Conservation (phyloP, 1,140 invertebrate genomes). For the Pinna nobilis region DNA sequence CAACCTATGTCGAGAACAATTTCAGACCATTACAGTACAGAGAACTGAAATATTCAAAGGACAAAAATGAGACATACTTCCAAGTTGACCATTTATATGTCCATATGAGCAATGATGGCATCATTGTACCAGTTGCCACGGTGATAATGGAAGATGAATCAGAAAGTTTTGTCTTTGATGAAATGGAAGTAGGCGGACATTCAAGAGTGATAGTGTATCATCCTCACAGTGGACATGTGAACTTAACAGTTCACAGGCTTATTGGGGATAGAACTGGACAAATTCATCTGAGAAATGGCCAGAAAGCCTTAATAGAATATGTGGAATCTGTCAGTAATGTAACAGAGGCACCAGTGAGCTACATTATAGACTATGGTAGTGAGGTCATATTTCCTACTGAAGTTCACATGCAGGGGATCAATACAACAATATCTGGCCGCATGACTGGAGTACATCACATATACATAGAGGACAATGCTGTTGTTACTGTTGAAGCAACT, state of each 20-base stretch:
- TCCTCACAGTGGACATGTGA: conserved; percentile 30
- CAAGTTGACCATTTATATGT: conserved; percentile 62
- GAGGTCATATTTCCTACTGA: conserved; percentile 64
- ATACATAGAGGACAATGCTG: conserved; percentile 55
- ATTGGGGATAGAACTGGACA: conserved; percentile 63
- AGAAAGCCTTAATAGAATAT: conserved; percentile 54
- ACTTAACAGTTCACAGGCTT: conserved; percentile 52
- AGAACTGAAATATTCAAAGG: conserved; percentile 58
- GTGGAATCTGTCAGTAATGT: conserved; percentile 62
- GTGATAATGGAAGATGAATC: conserved; percentile 60
- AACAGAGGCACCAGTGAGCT: conserved; percentile 65
- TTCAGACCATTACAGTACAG: conserved; percentile 61
- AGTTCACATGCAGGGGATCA: conserved; percentile 63
- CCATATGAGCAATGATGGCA: conserved; percentile 60
- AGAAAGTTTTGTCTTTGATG: conserved; percentile 58
- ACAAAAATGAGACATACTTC: conserved; percentile 56
- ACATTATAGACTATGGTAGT: conserved; percentile 60
- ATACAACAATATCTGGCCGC: conserved; percentile 54
- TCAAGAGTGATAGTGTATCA: conserved; percentile 58
- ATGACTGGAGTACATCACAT: conserved; percentile 64
- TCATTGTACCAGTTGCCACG: conserved; percentile 52
- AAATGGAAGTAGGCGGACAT: conserved; percentile 57
- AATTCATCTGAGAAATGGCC: conserved; percentile 58
- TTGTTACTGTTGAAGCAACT: conserved; percentile 50
- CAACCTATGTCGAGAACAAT: conserved; percentile 63